A percentile compares a stretch with the other conserved stretches of the same genome.
Evolutionary conservation across 2,888 invertebrate species (phyloP).

Genomic region (Hedychridium roseum): DNA sequence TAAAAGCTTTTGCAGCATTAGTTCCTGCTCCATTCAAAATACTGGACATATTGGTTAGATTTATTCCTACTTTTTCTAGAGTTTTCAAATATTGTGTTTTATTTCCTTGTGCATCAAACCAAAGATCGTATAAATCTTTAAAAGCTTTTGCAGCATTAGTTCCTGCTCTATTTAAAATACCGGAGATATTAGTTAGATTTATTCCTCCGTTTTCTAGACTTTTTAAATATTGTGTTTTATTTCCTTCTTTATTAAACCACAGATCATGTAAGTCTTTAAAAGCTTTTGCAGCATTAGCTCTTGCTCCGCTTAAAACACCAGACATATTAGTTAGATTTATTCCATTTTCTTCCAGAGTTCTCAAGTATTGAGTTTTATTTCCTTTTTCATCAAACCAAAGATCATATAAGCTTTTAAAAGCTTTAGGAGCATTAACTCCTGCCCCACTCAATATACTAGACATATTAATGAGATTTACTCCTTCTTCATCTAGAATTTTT

Average conservation of each 20-base stretch:
- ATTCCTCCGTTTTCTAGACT: slow-evolving; percentile 30
- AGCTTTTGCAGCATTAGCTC: slow-evolving; percentile 29
- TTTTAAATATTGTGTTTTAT: slow-evolving; percentile 36
- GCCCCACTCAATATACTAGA: slow-evolving; percentile 35
- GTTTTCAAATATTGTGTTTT: slow-evolving; percentile 46
- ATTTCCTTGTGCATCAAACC: slow-evolving; percentile 40
- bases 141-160: too few species aligned
- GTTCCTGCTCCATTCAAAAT: slow-evolving; percentile 36
- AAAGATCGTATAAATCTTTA: slow-evolving; percentile 40
- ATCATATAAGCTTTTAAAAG: slow-evolving; percentile 33
- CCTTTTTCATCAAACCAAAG: slow-evolving; percentile 27
- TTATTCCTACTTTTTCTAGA: slow-evolving; percentile 33
- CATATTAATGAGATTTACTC: slow-evolving; percentile 40
- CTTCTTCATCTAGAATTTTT: too few species aligned
- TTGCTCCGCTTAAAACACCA: slow-evolving; percentile 28
- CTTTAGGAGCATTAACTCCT: slow-evolving; percentile 21
- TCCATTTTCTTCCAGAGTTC: slow-evolving; percentile 5
- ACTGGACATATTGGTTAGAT: slow-evolving; percentile 31
- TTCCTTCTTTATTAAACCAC: slow-evolving; percentile 50
- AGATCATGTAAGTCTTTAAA: slow-evolving; percentile 47
- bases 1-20: slow-evolving; percentile 27
- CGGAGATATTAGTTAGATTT: slow-evolving; percentile 37
- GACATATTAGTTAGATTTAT: slow-evolving; percentile 14
- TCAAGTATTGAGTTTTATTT: slow-evolving; percentile 13
- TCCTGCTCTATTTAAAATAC: slow-evolving; percentile 42